phyloP scores from a whole-genome alignment of 2,888 invertebrate genomes.

The Lithophane socia region DNA sequence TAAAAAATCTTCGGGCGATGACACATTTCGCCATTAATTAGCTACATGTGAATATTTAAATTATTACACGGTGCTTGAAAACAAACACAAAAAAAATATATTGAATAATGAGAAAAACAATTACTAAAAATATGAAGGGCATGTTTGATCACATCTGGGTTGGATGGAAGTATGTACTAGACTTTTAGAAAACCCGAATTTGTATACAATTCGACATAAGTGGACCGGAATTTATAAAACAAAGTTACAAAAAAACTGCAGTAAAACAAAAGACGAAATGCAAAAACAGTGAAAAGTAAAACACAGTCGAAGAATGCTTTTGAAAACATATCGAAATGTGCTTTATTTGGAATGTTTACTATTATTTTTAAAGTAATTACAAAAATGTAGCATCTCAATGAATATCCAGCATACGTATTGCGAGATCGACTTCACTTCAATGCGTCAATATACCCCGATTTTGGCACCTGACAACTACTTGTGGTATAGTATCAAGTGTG shows the following conservation, averaged over 20 bases:
- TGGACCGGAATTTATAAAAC: neutral
- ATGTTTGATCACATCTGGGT: neutral
- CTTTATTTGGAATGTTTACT: neutral
- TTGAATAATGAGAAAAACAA: neutral
- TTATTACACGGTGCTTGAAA: neutral
- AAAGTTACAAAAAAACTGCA: neutral
- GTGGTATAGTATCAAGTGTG: constrained; percentile 86
- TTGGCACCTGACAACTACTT: constrained; percentile 86
- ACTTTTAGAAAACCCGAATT: neutral
- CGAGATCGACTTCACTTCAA: constrained; percentile 82
- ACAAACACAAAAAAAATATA: too few species aligned
- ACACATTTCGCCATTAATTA: neutral
- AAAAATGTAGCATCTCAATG: constrained; percentile 80
- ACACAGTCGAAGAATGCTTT: neutral
- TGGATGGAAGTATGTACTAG: neutral
- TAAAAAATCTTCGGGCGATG: neutral
- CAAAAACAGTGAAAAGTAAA: neutral
- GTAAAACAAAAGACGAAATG: neutral
- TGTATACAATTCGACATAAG: neutral
- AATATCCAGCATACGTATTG: constrained; percentile 74
- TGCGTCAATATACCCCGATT: constrained; percentile 82
- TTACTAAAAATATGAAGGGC: too few species aligned
- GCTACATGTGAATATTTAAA: neutral
- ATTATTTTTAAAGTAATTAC: neutral
- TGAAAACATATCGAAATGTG: neutral